Evolutionary conservation across 1,140 invertebrate genomes (phyloP).

Genomic region (Macrobrachium nipponense): DNA sequence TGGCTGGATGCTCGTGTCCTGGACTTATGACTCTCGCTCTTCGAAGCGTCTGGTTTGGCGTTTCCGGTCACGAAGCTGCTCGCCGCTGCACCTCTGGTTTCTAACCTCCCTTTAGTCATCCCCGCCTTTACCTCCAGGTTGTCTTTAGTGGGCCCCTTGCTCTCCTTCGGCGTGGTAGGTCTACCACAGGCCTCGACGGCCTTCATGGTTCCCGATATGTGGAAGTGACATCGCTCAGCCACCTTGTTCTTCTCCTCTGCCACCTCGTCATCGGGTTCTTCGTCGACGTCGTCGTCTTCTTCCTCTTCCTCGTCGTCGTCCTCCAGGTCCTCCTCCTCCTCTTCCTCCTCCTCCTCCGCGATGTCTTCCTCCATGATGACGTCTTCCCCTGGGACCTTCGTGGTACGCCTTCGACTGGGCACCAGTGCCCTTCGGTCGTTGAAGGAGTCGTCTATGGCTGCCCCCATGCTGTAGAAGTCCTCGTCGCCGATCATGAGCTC

Average conservation of each 20-base stretch:
- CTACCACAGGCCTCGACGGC: constrained; percentile 1
- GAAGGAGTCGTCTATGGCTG: constrained; percentile 29
- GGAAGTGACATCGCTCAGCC: not conserved
- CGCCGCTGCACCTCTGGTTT: too few species aligned
- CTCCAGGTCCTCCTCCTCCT: constrained; percentile 46
- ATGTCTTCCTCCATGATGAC: constrained; percentile 54
- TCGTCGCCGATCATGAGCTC: constrained; percentile 34
- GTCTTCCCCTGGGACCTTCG: constrained; percentile 47
- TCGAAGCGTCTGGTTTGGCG: too few species aligned
- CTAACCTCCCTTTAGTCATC: too few species aligned
- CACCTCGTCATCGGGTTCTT: constrained; percentile 42
- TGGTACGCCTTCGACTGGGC: constrained; percentile 37
- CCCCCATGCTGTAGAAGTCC: constrained; percentile 35
- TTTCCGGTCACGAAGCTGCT: too few species aligned
- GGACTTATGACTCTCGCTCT: too few species aligned
- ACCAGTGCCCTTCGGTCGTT: constrained; percentile 52
- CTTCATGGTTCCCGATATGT: not conserved
- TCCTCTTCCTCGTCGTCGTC: constrained; percentile 55
- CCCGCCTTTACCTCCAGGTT: not conserved
- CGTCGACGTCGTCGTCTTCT: constrained; percentile 30
- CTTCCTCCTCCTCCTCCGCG: constrained; percentile 47
- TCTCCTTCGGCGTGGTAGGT: constrained; percentile 14
- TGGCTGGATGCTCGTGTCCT: too few species aligned
- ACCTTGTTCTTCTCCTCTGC: constrained; percentile 6
- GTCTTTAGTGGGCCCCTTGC: not conserved